Base-by-base conservation (phyloP, 2,888 invertebrate species). In the Synergus gifuensis region DNA sequence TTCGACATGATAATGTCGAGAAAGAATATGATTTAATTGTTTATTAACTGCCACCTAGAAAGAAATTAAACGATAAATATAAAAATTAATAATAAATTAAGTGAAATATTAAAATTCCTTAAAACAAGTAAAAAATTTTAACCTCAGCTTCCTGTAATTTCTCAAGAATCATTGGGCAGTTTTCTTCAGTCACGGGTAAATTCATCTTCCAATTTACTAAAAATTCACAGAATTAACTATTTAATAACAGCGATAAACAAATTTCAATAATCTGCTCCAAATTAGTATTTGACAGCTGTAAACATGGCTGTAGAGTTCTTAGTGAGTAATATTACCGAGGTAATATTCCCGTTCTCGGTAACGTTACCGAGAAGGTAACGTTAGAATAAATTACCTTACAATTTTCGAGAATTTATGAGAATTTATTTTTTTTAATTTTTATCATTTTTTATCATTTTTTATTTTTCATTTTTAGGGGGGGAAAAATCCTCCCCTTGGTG, bases 1-100 rank as follows among this genome's bases (percentile, higher is more conserved):
- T 90, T 98, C 97, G 44, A 98, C 93, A 42, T 95, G 94, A 82
- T 95, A 95, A 86, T 97, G 96, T 84, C 96, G 95, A 7, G 95
- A 94, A n/a, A 98, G 91, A 44, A 97, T 94, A 42, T 93, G 93
- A 79, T 96, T 94, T 49, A 98, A 92, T 79, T 96, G 95, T 83
- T 94, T 94, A 89, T 96, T 94, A 5, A 97, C 94, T 84, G 94
- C 94, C 64, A 94, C 93, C 97, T 98, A 46, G 42, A 81, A 73
- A 69, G 7, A 40, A 54, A 76, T 36, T 5, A 36, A 5, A 5
- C 5, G 5, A 36, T 36, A 36, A 77, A 73, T 76, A 40, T 67
- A 58, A 78, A 58, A 54, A 49, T 40, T 64, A n/a, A 40, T 12
- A 54, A 46, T 40, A 36, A 79, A 64, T 79, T 76, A 67, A 76